Base-by-base conservation (phyloP, 2,888 invertebrate species). In the Thalpophila matura region DNA sequence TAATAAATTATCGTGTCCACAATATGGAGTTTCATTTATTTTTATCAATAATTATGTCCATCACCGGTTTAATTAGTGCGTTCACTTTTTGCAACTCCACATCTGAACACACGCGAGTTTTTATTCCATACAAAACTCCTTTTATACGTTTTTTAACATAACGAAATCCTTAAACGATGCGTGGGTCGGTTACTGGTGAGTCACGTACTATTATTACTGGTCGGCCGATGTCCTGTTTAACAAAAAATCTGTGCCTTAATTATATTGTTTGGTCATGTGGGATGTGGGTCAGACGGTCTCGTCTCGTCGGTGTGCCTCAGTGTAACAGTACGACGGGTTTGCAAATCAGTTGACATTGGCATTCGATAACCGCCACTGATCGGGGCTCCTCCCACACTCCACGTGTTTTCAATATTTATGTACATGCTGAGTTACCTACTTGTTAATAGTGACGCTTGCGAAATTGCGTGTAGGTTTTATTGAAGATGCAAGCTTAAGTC, bases 341-440 rank as follows among this genome's bases (percentile, higher is more conserved):
- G 91, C 90, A 91, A 93, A 93, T 92, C 81, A 91, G 85, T 85
- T 89, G 91, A 89, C 91, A 91, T 92, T 92, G 91, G 89, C 90
- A 93, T 91, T 93, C 92, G 87, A 83, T 81, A 79, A 77, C 69
- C 42, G 62, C 72, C 62, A 65, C 74, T 51, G 75, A 62, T 63
- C 73, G 61, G 76, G 76, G 61, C 67, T 72, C 66, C 70, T 62
- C 80, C 74, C 33, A 69, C 75, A 55, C 20, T 22, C 63, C 72
- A 69, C 72, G 72, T 72, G 72, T 45, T 58, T 43, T 18, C 69
- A 74, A 71, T 71, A 71, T 74, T 68, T 57, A 74, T 68, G 35
- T 53, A 35, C 14, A 4, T 40, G 27, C 16, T 43, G 27, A 55
- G 46, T 62, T 38, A 24, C 18, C 40, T 45, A 26, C 35, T 43